Conservation (phyloP, 2,888 invertebrate species). For the Xanthia togata region DNA sequence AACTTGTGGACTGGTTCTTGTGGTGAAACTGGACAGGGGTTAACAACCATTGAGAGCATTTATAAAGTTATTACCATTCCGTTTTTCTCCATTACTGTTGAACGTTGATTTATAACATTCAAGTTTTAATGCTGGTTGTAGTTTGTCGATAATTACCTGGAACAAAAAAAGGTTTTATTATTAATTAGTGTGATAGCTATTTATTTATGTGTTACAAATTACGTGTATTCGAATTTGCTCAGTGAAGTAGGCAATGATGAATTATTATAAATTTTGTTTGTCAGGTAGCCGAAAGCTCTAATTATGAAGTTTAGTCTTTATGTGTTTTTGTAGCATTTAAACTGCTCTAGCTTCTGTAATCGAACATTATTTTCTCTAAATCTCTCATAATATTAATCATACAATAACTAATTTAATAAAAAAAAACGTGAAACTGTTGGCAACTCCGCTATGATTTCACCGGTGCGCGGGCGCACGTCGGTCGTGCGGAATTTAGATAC, state of each 20-base stretch:
- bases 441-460: conserved; percentile 79
- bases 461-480: conserved; percentile 74
- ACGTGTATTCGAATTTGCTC: not conserved
- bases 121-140: conserved; percentile 27
- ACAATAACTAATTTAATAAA: not conserved
- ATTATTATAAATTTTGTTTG: not conserved
- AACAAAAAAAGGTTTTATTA: conserved; percentile 65
- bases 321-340: not conserved
- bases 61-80: conserved; percentile 58
- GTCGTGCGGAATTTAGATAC: conserved; percentile 83
- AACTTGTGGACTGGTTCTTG: conserved; percentile 82
- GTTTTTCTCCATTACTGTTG: conserved; percentile 52
- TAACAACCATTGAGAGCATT: conserved; percentile 82
- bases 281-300: not conserved
- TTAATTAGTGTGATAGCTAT: conserved; percentile 37
- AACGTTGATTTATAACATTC: conserved; percentile 49
- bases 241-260: not conserved
- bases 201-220: conserved; percentile 33
- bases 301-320: not conserved
- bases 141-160: conserved; percentile 73
- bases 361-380: not conserved
- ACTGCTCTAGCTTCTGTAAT: not conserved
- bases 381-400: not conserved
- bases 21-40: conserved; percentile 84
- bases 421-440: conserved; percentile 73